Evolutionary conservation across 2,888 invertebrate genomes (phyloP).

Genomic region (Cryptophagus acutangulus): DNA sequence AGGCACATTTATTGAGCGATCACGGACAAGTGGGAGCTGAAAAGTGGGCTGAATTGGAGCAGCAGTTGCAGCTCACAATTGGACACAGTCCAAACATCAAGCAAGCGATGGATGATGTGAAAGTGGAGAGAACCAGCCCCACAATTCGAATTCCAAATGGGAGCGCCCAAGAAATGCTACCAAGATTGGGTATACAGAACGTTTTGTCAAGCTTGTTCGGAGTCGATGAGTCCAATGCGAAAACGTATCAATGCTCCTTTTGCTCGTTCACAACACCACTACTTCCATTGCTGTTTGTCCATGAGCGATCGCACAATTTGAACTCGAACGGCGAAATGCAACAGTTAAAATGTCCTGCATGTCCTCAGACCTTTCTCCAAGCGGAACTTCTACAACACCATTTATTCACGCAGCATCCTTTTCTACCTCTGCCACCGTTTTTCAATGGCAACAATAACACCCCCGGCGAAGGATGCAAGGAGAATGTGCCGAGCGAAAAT

Average conservation of each 20-base stretch:
- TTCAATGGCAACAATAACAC: slow-evolving; percentile 45
- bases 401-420: slow-evolving; percentile 57
- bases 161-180: slow-evolving; percentile 37
- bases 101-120: slow-evolving; percentile 21
- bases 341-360: slow-evolving; percentile 56
- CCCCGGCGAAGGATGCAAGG: slow-evolving; percentile 35
- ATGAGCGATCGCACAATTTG: slow-evolving; percentile 73
- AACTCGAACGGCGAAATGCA: slow-evolving; percentile 37
- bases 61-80: slow-evolving; percentile 45
- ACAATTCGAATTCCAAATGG: slow-evolving; percentile 58
- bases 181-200: slow-evolving; percentile 46
- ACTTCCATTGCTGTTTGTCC: slow-evolving; percentile 85
- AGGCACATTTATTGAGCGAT: slow-evolving; percentile 80
- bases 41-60: slow-evolving; percentile 58
- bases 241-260: slow-evolving; percentile 83
- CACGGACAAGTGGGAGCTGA: slow-evolving; percentile 68
- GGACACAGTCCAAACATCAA: slow-evolving; percentile 27
- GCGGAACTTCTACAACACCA: slow-evolving; percentile 60
- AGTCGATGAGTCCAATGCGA: slow-evolving; percentile 54
- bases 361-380: slow-evolving; percentile 55
- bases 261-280: slow-evolving; percentile 87
- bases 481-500: slow-evolving; percentile 15
- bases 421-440: slow-evolving; percentile 42
- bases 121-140: slow-evolving; percentile 45
- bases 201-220: slow-evolving; percentile 54